Evolutionary conservation across 2,888 invertebrate species (phyloP).

Genomic region (Sepiola atlantica): DNA sequence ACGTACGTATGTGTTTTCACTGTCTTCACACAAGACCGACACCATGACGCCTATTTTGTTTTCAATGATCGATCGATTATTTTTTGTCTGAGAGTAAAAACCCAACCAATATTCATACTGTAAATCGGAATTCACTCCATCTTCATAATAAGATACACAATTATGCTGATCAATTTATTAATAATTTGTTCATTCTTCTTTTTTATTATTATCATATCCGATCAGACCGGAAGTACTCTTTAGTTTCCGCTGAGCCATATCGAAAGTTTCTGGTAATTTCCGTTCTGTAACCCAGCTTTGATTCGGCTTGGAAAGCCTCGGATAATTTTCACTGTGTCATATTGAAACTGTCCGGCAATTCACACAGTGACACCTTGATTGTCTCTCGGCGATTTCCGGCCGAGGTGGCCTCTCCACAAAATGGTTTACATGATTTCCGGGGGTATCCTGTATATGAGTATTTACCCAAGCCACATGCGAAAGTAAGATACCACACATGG

Average conservation of each 20-base stretch:
- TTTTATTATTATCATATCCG: neutral
- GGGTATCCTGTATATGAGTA: neutral
- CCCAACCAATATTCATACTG: neutral
- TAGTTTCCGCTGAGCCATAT: neutral
- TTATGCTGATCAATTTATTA: neutral
- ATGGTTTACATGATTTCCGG: neutral
- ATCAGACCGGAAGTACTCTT: neutral
- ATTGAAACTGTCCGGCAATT: neutral
- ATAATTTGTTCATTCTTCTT: too few species aligned
- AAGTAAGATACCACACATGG: too few species aligned
- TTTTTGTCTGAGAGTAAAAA: neutral
- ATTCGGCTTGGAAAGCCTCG: neutral
- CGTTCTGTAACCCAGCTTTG: neutral
- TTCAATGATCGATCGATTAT: too few species aligned
- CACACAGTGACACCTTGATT: neutral
- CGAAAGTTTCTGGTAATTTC: constrained; percentile 1
- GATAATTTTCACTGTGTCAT: neutral
- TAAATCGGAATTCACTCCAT: neutral
- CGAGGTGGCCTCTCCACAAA: neutral
- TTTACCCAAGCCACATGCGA: too few species aligned
- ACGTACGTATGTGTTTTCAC: too few species aligned
- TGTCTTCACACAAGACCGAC: too few species aligned
- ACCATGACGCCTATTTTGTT: too few species aligned
- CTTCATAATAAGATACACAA: neutral
- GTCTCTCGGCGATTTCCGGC: neutral